Percentiles rank a stretch among this genome's conserved stretches.
These are phyloP conservation scores for Stegodyphus dumicola DNA, from an alignment of 1,140 invertebrate genomes.

Conservation along the genomic window DNA sequence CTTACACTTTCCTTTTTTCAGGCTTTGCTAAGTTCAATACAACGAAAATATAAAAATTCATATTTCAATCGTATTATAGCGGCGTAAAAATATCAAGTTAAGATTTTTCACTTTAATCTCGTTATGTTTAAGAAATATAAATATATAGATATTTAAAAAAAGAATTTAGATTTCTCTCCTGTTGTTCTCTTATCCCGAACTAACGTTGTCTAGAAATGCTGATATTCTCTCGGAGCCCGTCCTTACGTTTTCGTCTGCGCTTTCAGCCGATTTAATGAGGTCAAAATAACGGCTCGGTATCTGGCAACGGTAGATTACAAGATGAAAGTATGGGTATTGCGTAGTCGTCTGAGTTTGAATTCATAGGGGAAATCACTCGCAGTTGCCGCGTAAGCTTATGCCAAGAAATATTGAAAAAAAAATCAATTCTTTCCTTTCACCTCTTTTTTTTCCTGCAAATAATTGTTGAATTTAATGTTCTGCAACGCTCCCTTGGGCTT, in stretches of 20 bases:
- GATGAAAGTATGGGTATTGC: neutral
- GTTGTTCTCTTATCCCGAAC: no score
- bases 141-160: no score
- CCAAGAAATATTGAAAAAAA: slow-evolving; percentile 13
- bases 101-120: neutral
- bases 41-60: neutral
- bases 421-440: neutral
- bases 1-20: no score
- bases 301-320: slow-evolving; percentile 1
- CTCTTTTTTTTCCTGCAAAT: neutral
- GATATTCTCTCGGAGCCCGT: no score
- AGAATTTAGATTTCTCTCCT: no score
- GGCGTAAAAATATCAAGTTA: neutral
- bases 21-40: no score
- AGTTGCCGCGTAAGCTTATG: slow-evolving; percentile 2
- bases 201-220: no score
- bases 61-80: neutral
- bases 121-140: no score
- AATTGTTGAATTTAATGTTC: slow-evolving; percentile 18
- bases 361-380: slow-evolving; percentile 1
- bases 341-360: neutral
- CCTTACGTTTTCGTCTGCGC: no score
- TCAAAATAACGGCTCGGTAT: neutral
- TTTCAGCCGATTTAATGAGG: neutral
- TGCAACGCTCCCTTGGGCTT: slow-evolving; percentile 5